Evolutionary conservation across 2,888 invertebrate genomes (phyloP), one percentile per base, ranked within the genome.

Genomic region (Enchytraeus crypticus): DNA sequence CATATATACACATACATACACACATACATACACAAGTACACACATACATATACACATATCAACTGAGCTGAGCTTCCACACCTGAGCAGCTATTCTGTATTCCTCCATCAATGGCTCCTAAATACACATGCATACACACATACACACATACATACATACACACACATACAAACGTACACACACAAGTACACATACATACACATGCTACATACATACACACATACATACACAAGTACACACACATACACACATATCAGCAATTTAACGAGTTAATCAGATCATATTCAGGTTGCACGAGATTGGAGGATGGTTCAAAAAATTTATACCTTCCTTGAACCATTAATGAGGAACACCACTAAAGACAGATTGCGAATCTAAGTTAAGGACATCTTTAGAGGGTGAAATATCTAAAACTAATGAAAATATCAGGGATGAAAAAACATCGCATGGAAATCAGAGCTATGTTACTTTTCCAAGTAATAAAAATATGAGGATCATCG

Each of bases 61-160:
- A 77, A 95, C 95, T 58, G 92, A 90, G 79, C 92, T 93, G 30
- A 98, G 84, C 81, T 98, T 98, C 96, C 96, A 98, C 64, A 98
- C 96, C 80, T 98, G 97, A 0, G 97, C 92, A 3, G 98, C 98
- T 80, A 98, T 98, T 75, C 93, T 95, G 84, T 96, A 98, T 80
- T 98, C 98, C 80, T 98, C 98, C 97, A 98, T 98, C 73, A 98
- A 82, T 5, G 98, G 95, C 83, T 98, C 97, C 26, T 51, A 51
- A n/a, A 51, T 29, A 27, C 1, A 46, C 26, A 46, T 14, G 26
- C 26, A 8, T 14, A 46, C 8, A 23, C n/a, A 21, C 46, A n/a
- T n/a, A 46, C 29, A 46, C 47, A 57, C 29, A 57, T 46, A 43
- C 29, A 46, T 27, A 57, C 29, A 57, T 27, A 57, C 29, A 57